Evolutionary conservation across 2,113 vertebrate species (phyloP).

Genomic region (Mionectes macconnelli): DNA sequence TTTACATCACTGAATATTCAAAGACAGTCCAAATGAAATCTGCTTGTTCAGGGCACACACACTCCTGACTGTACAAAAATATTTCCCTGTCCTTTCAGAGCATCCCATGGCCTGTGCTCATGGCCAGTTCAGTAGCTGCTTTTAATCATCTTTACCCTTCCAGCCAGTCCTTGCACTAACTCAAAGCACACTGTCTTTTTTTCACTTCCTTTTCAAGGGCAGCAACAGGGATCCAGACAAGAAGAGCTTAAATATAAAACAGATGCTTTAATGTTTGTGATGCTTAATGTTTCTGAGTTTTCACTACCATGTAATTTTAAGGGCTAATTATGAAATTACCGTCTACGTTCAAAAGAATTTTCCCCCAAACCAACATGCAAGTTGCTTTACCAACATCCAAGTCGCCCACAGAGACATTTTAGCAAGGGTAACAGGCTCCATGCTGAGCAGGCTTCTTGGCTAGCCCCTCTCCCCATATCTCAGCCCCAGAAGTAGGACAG

Average conservation of each 20-base stretch:
- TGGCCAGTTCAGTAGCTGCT: background rate
- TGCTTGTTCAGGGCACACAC: background rate
- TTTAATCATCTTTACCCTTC: background rate
- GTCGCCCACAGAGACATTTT: background rate
- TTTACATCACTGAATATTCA: background rate
- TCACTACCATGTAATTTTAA: slow-evolving; percentile 67
- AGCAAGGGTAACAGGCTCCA: background rate
- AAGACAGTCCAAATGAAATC: background rate
- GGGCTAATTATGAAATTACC: slow-evolving; percentile 68
- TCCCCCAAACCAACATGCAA: slow-evolving; percentile 38
- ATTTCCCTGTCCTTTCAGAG: background rate
- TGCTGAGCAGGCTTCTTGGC: background rate
- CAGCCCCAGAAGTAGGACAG: background rate
- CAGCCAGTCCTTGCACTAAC: background rate
- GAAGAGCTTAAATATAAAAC: slow-evolving; percentile 38
- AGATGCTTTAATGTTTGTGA: slow-evolving; percentile 34
- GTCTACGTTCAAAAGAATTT: slow-evolving; percentile 20
- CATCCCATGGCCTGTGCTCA: background rate
- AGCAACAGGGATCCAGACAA: background rate
- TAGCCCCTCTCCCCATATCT: background rate
- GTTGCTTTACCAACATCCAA: slow-evolving; percentile 18
- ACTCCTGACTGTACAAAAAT: background rate
- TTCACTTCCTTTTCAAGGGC: background rate
- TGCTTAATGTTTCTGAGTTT: slow-evolving; percentile 38
- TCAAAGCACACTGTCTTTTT: slow-evolving; percentile 5